phyloP scores from a whole-genome alignment of 2,888 invertebrate genomes.

The Eupithecia exiguata region DNA sequence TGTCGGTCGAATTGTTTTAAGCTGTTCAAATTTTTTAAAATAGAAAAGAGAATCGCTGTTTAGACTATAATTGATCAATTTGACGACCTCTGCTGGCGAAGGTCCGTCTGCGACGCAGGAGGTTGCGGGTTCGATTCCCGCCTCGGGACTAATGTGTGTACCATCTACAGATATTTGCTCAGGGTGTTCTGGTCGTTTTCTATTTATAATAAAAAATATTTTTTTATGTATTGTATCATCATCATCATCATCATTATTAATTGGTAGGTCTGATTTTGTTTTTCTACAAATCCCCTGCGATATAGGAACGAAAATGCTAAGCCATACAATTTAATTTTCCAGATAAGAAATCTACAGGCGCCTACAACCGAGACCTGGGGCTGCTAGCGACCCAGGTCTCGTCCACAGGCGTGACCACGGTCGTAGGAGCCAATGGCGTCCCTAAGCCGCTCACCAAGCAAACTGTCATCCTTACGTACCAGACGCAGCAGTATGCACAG shows the following conservation, averaged over 20 bases:
- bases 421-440: conserved; percentile 66
- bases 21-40: neutral
- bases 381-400: conserved; percentile 67
- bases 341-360: conserved; percentile 77
- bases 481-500: conserved; percentile 72
- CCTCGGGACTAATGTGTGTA: no score
- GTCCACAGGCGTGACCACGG: conserved; percentile 65
- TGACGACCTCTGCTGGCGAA: no score
- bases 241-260: no score
- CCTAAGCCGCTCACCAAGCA: conserved; percentile 78
- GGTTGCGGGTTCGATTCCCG: no score
- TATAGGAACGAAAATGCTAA: neutral
- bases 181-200: no score
- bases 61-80: no score
- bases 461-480: conserved; percentile 79
- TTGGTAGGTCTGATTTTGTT: no score
- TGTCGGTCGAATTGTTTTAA: neutral
- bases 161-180: no score
- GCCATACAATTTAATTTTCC: conserved; percentile 36
- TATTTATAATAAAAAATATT: no score
- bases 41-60: neutral
- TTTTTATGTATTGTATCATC: no score
- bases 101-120: no score
- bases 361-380: conserved; percentile 63
- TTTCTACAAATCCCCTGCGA: neutral